Conservation (phyloP, 2,797 vertebrate species). For the Scolopax rusticola region DNA sequence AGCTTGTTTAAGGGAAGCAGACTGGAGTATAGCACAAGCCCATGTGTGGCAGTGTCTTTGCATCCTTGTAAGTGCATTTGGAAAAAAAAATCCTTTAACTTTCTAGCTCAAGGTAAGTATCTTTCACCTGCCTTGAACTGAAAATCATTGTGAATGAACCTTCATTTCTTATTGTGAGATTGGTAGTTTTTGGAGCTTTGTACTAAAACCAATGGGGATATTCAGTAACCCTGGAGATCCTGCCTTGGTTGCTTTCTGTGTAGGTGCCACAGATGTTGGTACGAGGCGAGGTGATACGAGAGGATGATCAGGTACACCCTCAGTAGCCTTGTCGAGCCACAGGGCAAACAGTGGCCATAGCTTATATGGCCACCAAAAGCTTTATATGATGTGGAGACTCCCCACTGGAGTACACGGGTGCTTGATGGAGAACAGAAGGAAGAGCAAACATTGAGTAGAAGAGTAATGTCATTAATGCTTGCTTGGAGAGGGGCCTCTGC, state of each 20-base stretch:
- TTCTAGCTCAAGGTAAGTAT: not conserved
- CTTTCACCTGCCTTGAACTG: not conserved
- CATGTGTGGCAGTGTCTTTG: not conserved
- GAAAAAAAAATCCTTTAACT: not conserved
- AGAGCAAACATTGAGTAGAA: not conserved
- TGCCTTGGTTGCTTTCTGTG: accelerated
- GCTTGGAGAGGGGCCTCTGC: not conserved
- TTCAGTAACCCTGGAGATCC: not conserved
- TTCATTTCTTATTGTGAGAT: accelerated
- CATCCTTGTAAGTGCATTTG: not conserved
- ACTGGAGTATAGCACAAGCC: not conserved
- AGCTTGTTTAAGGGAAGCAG: not conserved
- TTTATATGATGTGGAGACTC: accelerated
- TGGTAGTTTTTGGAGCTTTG: not conserved
- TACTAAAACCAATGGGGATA: too few species aligned
- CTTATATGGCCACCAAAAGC: not conserved
- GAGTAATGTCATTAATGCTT: accelerated
- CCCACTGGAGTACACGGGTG: not conserved
- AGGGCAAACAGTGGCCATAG: accelerated
- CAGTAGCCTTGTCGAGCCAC: accelerated
- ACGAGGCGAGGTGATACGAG: accelerated
- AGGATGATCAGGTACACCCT: not conserved
- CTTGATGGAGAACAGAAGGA: not conserved
- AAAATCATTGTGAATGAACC: not conserved
- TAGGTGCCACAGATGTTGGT: not conserved